Evolutionary conservation across 2,113 vertebrate genomes (phyloP).

Genomic region (Crotalus helleri): DNA sequence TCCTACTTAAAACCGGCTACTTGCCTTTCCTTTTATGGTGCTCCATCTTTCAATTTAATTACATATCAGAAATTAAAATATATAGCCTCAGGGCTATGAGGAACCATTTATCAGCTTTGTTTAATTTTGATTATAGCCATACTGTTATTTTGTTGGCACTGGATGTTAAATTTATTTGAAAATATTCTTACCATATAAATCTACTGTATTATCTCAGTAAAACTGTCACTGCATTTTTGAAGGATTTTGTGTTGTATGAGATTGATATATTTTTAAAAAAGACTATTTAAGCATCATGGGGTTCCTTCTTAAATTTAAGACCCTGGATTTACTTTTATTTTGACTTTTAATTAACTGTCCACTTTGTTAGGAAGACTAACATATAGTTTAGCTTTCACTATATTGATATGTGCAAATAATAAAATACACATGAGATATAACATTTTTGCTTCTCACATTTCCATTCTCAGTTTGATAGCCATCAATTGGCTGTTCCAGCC

Average conservation of each 20-base stretch:
- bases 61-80: neutral
- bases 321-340: neutral
- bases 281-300: neutral
- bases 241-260: neutral
- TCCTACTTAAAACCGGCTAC: fast-evolving
- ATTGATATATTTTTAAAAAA: neutral
- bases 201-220: neutral
- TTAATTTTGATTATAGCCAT: neutral
- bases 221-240: fast-evolving
- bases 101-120: neutral
- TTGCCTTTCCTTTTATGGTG: neutral
- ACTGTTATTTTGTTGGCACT: neutral
- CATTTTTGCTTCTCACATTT: neutral
- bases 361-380: neutral
- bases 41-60: neutral
- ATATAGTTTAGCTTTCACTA: neutral
- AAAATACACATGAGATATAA: neutral
- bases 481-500: neutral
- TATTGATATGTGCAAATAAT: neutral
- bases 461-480: neutral
- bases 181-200: neutral
- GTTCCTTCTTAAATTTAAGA: neutral
- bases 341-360: neutral
- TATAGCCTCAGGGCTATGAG: neutral
- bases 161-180: neutral